Percentiles rank a stretch among this genome's conserved stretches.
Evolutionary conservation across 2,888 invertebrate genomes (phyloP).

Genomic region (Trissolcus brochymenae): DNA sequence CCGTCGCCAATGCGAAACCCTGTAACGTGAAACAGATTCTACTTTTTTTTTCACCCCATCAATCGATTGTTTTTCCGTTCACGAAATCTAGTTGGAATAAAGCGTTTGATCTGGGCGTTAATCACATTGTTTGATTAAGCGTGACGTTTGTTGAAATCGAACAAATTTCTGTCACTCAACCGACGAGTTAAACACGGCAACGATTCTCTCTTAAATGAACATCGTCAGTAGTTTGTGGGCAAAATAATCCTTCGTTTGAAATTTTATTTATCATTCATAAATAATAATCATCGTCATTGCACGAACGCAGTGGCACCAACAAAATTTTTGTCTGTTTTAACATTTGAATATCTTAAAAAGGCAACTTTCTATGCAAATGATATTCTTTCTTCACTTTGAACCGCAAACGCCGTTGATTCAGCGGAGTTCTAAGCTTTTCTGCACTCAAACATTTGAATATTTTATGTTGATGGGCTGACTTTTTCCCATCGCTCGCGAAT

Average conservation of each 20-base stretch:
- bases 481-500: background rate
- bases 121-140: too few relatives aligned
- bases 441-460: background rate
- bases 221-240: too few relatives aligned
- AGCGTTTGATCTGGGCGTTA: background rate
- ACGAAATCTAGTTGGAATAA: background rate
- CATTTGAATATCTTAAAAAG: constrained; percentile 3
- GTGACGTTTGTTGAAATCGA: too few relatives aligned
- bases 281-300: background rate
- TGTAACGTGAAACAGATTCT: too few relatives aligned
- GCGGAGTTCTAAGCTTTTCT: too few relatives aligned
- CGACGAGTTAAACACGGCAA: background rate
- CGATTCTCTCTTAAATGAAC: too few relatives aligned
- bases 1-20: too few relatives aligned
- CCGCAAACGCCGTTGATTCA: background rate
- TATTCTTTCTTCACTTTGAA: background rate
- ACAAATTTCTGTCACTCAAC: too few relatives aligned
- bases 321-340: background rate
- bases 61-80: background rate
- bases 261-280: too few relatives aligned
- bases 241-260: too few relatives aligned
- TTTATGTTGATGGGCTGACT: constrained; percentile 20
- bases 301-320: background rate
- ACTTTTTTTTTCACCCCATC: too few relatives aligned
- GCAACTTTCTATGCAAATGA: constrained; percentile 4